Base-by-base conservation (phyloP, 2,888 invertebrate genomes). In the Drosophila anomelani region DNA sequence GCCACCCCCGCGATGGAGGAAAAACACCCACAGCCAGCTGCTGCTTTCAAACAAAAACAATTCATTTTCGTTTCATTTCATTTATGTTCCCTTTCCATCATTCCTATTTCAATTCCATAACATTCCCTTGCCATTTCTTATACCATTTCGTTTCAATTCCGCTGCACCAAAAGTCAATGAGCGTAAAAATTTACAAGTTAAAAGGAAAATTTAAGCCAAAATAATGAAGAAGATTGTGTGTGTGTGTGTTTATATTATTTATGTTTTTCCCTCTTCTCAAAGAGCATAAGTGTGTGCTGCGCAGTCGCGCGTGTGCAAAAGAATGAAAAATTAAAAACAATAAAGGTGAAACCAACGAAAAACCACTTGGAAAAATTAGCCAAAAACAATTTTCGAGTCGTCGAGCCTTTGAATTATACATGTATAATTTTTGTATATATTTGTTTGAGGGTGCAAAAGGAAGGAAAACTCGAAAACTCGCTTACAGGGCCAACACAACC, bases 151-250 rank as follows among this genome's bases (percentile, higher is more conserved):
- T 58, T 81, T 64, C 76, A 70, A 9, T 23, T 26, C 70, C 61
- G 59, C 60, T 67, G 69, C 64, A 43, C 54, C 55, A 58, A 71
- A 63, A 77, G 17, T 32, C 82, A 84, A 82, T 64, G 53, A 80
- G 88, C 84, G 85, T 84, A 62, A 87, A 84, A 84, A 85, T 87
- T 75, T 61, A 49, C 63, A 81, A 84, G 78, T 79, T 78, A 76
- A 87, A 81, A 75, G 71, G 68, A 75, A 76, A 79, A 57, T 69
- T 64, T 36, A 46, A 53, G 75, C 75, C 63, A 41, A 54, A 55
- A 68, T 20, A 43, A 58, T 51, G 5, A 36, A 15, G 46, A 4
- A 26, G 26, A 4, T 26, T 26, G 26, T 26, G 26, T 26, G 23
- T 23, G 49, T 32, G 43, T n/a, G 43, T 36, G 49, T 60, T 36